Percentiles rank a stretch among this genome's conserved stretches.
Evolutionary conservation across 92 coral and sea anemone species (phyloP).

Genomic region (Epizoanthus stellaris): DNA sequence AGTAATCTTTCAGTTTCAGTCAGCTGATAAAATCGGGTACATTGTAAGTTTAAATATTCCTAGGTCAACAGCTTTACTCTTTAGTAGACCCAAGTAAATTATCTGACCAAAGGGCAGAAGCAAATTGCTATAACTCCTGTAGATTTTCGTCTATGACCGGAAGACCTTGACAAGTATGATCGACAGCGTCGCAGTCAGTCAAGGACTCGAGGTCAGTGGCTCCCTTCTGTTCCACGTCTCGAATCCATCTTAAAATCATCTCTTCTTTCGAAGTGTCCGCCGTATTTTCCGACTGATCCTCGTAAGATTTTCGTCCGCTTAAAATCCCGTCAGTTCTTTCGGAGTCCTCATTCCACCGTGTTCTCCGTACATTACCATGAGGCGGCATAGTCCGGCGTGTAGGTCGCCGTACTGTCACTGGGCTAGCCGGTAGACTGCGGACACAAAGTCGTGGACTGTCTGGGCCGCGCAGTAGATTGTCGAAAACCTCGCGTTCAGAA

Average conservation of each 20-base stretch:
- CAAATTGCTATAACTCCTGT: not conserved
- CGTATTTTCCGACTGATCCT: constrained; percentile 2
- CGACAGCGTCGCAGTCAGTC: not conserved
- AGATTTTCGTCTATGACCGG: constrained; percentile 41
- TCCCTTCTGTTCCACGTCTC: constrained; percentile 48
- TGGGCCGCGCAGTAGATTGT: constrained; percentile 7
- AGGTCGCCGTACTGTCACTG: constrained; percentile 24
- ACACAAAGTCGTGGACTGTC: constrained; percentile 56
- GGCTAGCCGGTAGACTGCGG: constrained; percentile 58
- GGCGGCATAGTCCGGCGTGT: constrained; percentile 18
- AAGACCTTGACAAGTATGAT: constrained; percentile 23
- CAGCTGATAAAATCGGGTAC: too few relatives aligned
- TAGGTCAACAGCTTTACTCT: too few relatives aligned
- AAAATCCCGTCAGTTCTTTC: not conserved
- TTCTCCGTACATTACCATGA: not conserved
- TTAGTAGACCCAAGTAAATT: too few relatives aligned
- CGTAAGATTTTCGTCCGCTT: not conserved
- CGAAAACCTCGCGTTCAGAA: constrained; percentile 26
- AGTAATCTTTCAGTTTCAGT: too few relatives aligned
- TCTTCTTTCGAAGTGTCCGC: constrained; percentile 45
- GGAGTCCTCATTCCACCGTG: constrained; percentile 2
- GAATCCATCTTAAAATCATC: constrained; percentile 61
- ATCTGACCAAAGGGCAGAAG: constrained; percentile 1
- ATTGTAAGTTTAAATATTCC: too few relatives aligned
- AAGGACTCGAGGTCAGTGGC: not conserved